Conservation (phyloP, 2,113 vertebrate species). For the Trogon melanurus region DNA sequence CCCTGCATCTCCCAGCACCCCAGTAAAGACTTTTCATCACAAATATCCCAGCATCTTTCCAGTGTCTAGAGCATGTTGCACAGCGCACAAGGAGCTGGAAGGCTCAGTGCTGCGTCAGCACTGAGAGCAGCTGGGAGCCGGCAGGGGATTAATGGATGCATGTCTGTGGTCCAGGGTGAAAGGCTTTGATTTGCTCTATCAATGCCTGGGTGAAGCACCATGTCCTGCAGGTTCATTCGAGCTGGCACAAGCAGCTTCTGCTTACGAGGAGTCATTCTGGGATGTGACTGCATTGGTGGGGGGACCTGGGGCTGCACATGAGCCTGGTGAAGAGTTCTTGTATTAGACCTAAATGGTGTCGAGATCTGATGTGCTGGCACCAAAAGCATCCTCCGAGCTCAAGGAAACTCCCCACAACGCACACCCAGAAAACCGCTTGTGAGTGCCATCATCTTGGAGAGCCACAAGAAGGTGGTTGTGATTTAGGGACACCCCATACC, state of each 20-base stretch:
- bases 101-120: background rate
- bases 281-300: fast-evolving
- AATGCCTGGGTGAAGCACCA: background rate
- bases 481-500: background rate
- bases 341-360: fast-evolving
- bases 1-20: background rate
- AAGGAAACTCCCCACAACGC: background rate
- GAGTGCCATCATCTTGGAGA: background rate
- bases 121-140: background rate
- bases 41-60: background rate
- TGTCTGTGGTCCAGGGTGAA: fast-evolving
- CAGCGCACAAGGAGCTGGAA: background rate
- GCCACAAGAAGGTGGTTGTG: background rate
- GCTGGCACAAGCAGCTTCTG: background rate
- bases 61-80: fast-evolving
- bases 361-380: background rate
- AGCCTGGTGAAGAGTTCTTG: background rate
- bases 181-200: background rate
- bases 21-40: background rate
- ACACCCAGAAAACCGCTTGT: fast-evolving
- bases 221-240: background rate
- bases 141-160: background rate
- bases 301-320: background rate
- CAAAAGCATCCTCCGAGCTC: background rate
- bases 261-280: fast-evolving